phyloP scores from a whole-genome alignment of 2,113 vertebrate species.

The Holacanthus passer region DNA sequence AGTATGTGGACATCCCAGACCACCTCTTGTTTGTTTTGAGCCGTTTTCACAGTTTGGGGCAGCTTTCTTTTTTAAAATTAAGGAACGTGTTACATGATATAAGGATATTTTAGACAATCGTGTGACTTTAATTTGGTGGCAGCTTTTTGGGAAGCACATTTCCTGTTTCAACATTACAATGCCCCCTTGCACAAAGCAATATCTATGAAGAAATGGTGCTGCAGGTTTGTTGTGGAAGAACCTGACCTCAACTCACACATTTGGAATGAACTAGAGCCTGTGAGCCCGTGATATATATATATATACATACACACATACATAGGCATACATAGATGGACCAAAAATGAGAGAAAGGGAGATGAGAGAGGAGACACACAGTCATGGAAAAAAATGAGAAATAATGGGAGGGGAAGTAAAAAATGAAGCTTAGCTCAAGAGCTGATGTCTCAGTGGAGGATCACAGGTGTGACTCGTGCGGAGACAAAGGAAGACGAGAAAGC shows the following conservation, averaged over 20 bases:
- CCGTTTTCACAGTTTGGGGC: not conserved
- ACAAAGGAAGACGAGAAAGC: constrained; percentile 60
- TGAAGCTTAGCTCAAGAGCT: constrained; percentile 46
- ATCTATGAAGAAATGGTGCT: not conserved
- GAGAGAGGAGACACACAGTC: constrained; percentile 17
- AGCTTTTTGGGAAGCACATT: not conserved
- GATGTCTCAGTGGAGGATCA: constrained; percentile 68
- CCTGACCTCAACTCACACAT: constrained; percentile 4
- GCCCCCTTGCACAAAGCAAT: not conserved
- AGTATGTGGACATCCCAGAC: not conserved
- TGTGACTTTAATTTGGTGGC: not conserved
- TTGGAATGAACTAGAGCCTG: constrained; percentile 20
- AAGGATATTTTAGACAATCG: not conserved
- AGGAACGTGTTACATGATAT: not conserved
- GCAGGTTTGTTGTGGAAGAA: not conserved
- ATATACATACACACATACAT: not conserved
- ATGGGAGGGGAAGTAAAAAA: constrained; percentile 26
- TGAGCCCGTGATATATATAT: not conserved
- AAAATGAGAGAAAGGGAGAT: constrained; percentile 9
- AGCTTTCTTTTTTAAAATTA: not conserved
- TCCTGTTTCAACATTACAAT: not conserved
- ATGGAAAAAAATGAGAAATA: constrained; percentile 45
- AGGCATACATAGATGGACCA: constrained; percentile 1
- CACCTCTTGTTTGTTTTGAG: not conserved
- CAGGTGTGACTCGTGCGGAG: constrained; percentile 69